Conservation (phyloP, 2,888 invertebrate species). For the Eudemis profundana region DNA sequence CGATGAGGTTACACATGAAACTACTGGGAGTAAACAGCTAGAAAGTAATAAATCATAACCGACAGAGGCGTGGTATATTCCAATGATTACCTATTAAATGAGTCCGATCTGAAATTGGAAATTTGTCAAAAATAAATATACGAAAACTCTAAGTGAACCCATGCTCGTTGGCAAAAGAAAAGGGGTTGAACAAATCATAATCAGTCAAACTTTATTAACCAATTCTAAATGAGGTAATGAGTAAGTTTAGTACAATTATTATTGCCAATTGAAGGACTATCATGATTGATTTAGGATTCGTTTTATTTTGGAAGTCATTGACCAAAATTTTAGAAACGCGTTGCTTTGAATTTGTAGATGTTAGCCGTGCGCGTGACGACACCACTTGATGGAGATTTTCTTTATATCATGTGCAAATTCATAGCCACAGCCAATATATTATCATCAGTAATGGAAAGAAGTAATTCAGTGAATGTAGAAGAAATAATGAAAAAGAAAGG, state of each 20-base stretch:
- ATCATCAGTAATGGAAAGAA: slow-evolving; percentile 60
- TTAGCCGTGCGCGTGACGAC: slow-evolving; percentile 19
- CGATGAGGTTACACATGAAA: slow-evolving; percentile 61
- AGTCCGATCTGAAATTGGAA: slow-evolving; percentile 86
- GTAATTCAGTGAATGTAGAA: slow-evolving; percentile 60
- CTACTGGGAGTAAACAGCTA: slow-evolving; percentile 76
- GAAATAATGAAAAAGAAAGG: slow-evolving; percentile 56
- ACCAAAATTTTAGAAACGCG: slow-evolving; percentile 44
- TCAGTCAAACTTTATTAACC: slow-evolving; percentile 35
- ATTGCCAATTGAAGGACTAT: slow-evolving; percentile 49
- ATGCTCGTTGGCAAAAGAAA: slow-evolving; percentile 59
- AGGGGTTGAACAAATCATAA: slow-evolving; percentile 43
- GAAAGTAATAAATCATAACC: slow-evolving; percentile 61
- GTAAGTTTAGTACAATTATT: slow-evolving; percentile 44
- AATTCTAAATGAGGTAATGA: slow-evolving; percentile 46
- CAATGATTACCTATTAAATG: slow-evolving; percentile 85
- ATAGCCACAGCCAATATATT: slow-evolving; percentile 51
- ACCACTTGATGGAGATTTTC: slow-evolving; percentile 22
- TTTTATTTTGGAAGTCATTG: slow-evolving; percentile 49
- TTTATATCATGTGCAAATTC: slow-evolving; percentile 57
- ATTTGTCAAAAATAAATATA: slow-evolving; percentile 76
- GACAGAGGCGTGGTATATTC: slow-evolving; percentile 68
- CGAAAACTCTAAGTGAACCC: slow-evolving; percentile 59
- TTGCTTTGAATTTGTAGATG: slow-evolving; percentile 53
- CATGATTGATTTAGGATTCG: slow-evolving; percentile 43